A percentile compares a stretch with the other conserved stretches of the same genome.
These are phyloP conservation scores for Nasua narica DNA, from an alignment of 2,797 vertebrate genomes.

Conservation along the genomic window DNA sequence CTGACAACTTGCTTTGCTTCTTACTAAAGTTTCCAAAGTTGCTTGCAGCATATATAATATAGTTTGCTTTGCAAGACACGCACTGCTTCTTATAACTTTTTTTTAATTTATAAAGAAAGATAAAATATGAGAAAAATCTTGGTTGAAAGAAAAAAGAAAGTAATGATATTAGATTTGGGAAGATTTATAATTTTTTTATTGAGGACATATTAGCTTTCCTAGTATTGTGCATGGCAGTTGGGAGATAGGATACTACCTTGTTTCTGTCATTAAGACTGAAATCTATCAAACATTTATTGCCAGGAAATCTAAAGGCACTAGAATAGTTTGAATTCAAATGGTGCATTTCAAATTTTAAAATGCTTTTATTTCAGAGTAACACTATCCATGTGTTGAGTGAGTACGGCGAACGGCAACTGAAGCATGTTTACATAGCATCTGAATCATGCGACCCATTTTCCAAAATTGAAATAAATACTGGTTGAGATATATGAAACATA, in stretches of 20 bases:
- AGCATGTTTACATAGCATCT: background rate
- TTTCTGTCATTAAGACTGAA: background rate
- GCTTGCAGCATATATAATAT: conserved; percentile 78
- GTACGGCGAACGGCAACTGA: background rate
- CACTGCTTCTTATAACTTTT: conserved; percentile 75
- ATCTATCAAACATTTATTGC: background rate
- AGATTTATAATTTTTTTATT: background rate
- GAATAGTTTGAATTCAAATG: background rate
- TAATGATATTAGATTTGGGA: background rate
- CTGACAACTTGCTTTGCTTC: conserved; percentile 83
- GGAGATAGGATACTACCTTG: background rate
- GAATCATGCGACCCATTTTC: background rate
- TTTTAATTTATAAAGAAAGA: conserved; percentile 73
- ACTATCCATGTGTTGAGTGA: background rate
- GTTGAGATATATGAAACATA: background rate
- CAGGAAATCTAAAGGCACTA: background rate
- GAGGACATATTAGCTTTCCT: background rate
- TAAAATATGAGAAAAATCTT: conserved; percentile 69
- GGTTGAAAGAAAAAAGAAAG: conserved; percentile 72
- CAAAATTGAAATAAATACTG: background rate
- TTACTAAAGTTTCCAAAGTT: conserved; percentile 82
- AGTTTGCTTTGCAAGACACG: conserved; percentile 73
- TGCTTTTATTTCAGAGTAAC: background rate
- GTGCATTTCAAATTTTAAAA: background rate
- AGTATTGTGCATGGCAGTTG: background rate